phyloP scores from a whole-genome alignment of 1,140 invertebrate species.

The Agraylea sexmaculata region DNA sequence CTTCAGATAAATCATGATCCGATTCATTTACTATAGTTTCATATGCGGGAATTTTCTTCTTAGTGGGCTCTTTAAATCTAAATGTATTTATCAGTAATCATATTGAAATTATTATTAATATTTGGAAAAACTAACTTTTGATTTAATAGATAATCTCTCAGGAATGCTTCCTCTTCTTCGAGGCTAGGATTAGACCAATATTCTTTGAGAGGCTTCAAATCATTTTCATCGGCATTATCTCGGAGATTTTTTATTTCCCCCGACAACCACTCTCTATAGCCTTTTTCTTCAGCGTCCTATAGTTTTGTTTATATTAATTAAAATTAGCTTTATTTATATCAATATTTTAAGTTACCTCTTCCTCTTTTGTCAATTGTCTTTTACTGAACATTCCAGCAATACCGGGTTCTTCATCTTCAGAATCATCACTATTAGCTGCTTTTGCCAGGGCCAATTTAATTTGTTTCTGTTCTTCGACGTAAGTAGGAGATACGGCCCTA shows the following conservation, averaged over 20 bases:
- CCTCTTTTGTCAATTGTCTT: constrained; percentile 47
- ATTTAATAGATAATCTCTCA: constrained; percentile 87
- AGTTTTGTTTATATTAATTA: constrained; percentile 8
- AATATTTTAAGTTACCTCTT: constrained; percentile 35
- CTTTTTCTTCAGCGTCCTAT: constrained; percentile 43
- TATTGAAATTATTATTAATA: neutral
- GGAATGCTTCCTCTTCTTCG: constrained; percentile 73
- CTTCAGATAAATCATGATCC: constrained; percentile 63
- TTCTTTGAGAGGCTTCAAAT: constrained; percentile 64
- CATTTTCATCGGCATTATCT: constrained; percentile 46
- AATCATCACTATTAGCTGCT: constrained; percentile 34
- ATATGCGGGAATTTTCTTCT: constrained; percentile 50
- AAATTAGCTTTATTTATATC: constrained; percentile 1
- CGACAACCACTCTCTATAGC: constrained; percentile 72
- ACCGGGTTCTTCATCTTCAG: constrained; percentile 41
- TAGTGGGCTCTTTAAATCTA: constrained; percentile 49
- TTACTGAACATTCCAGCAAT: constrained; percentile 45
- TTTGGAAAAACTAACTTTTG: constrained; percentile 48
- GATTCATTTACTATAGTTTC: constrained; percentile 56
- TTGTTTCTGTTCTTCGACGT: constrained; percentile 57
- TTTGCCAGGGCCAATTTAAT: constrained; percentile 56
- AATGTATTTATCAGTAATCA: constrained; percentile 8
- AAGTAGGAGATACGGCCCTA: constrained; percentile 36
- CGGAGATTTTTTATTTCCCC: constrained; percentile 58
- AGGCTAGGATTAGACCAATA: constrained; percentile 77